Conservation (phyloP, 2,113 vertebrate genomes). For the Porphyrio hochstetteri region DNA sequence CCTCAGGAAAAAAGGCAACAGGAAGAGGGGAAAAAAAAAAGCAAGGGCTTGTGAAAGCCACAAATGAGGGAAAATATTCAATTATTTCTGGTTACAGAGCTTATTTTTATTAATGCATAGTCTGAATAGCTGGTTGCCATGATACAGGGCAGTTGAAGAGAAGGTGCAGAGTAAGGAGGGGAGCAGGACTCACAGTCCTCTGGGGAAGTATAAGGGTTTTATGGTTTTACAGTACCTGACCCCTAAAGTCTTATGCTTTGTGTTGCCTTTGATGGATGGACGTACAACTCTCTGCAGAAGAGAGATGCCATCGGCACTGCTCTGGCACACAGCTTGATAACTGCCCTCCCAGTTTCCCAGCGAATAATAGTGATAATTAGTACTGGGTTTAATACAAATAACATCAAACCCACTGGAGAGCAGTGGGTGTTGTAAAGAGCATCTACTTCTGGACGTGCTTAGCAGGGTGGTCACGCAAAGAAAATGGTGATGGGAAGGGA, state of each 20-base stretch:
- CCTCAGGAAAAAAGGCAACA: background rate
- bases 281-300: background rate
- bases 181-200: background rate
- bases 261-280: background rate
- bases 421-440: background rate
- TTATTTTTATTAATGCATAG: slow-evolving; percentile 17
- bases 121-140: slow-evolving; percentile 31
- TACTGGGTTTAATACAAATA: background rate
- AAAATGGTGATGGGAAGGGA: background rate
- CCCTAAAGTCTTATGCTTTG: background rate
- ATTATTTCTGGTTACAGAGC: slow-evolving; percentile 19
- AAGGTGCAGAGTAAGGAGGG: background rate
- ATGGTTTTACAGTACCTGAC: background rate
- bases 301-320: background rate
- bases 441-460: background rate
- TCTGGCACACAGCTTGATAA: background rate
- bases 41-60: background rate
- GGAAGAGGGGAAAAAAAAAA: background rate
- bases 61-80: background rate
- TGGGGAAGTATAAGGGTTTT: background rate
- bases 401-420: background rate
- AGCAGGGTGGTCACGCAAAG: background rate
- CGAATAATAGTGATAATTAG: background rate
- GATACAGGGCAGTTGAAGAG: background rate
- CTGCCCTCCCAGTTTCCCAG: background rate